Conservation (phyloP, 1,140 invertebrate genomes). For the Parapsyche elsis region DNA sequence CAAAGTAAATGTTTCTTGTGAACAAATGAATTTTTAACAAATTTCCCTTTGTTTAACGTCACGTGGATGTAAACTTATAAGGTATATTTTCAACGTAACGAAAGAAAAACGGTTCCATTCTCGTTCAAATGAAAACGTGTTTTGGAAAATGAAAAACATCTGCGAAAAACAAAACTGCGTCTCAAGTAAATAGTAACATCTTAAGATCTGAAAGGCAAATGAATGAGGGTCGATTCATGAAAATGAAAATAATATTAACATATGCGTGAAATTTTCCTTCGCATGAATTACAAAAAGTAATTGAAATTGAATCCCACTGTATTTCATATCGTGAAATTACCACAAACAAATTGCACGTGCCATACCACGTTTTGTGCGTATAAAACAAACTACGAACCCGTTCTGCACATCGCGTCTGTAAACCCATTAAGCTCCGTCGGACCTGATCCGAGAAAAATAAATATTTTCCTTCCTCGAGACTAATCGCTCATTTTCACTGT, state of each 20-base stretch:
- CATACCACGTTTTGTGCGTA: too few relatives aligned
- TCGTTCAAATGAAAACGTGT: not conserved
- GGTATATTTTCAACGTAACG: too few relatives aligned
- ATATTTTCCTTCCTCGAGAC: constrained; percentile 35
- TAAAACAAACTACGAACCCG: not conserved
- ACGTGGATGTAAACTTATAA: too few relatives aligned
- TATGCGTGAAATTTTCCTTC: not conserved
- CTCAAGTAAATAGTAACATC: not conserved
- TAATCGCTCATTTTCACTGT: constrained; percentile 29
- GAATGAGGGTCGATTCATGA: not conserved
- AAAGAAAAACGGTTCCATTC: not conserved
- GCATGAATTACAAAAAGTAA: not conserved
- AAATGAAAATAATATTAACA: too few relatives aligned
- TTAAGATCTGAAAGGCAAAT: not conserved
- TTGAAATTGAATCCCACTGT: not conserved
- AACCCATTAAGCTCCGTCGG: not conserved
- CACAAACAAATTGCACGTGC: not conserved
- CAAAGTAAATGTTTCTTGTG: too few relatives aligned
- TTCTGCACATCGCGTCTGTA: not conserved
- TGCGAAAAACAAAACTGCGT: not conserved
- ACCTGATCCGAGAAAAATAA: constrained; percentile 33
- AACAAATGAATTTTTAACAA: too few relatives aligned
- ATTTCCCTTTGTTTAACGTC: too few relatives aligned
- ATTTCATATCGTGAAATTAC: too few relatives aligned
- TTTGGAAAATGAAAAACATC: not conserved